Evolutionary conservation across 2,888 invertebrate species (phyloP).

Genomic region (Thumatha senex): DNA sequence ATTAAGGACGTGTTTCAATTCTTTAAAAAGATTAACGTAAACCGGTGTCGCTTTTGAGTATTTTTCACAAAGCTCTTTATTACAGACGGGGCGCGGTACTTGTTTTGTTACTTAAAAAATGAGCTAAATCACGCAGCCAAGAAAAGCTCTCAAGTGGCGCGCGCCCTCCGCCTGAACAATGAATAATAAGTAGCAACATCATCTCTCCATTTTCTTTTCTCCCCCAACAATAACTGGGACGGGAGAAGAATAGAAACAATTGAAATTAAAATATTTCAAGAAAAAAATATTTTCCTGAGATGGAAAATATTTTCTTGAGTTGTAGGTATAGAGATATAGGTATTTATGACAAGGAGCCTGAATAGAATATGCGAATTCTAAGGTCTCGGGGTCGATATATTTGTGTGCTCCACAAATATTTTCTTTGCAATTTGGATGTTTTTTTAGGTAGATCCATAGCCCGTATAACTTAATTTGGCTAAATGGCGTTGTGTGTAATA

Average conservation of each 20-base stretch:
- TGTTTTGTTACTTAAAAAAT: conserved; percentile 78
- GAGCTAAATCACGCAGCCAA: conserved; percentile 70
- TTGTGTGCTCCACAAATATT: too few relatives aligned
- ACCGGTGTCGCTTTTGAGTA: conserved; percentile 44
- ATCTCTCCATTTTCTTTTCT: conserved; percentile 75
- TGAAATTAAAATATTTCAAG: conserved; percentile 74
- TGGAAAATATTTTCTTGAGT: conserved; percentile 50
- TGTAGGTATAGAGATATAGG: conserved; percentile 16
- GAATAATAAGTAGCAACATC: conserved; percentile 78
- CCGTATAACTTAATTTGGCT: too few relatives aligned
- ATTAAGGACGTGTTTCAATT: conserved; percentile 13
- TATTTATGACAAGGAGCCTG: not conserved
- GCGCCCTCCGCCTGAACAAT: conserved; percentile 59
- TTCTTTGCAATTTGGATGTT: too few relatives aligned
- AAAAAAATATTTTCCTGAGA: conserved; percentile 51
- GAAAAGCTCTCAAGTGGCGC: conserved; percentile 58
- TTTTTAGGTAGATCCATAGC: too few relatives aligned
- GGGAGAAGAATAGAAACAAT: conserved; percentile 72
- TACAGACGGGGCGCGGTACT: conserved; percentile 52
- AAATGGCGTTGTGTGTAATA: too few relatives aligned
- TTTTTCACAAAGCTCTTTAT: conserved; percentile 48
- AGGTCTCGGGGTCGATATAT: too few relatives aligned
- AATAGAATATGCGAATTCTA: too few relatives aligned
- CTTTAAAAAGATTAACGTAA: conserved; percentile 45
- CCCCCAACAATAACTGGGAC: conserved; percentile 67